Base-by-base conservation (phyloP, 2,113 vertebrate species). In the Larimichthys crocea region DNA sequence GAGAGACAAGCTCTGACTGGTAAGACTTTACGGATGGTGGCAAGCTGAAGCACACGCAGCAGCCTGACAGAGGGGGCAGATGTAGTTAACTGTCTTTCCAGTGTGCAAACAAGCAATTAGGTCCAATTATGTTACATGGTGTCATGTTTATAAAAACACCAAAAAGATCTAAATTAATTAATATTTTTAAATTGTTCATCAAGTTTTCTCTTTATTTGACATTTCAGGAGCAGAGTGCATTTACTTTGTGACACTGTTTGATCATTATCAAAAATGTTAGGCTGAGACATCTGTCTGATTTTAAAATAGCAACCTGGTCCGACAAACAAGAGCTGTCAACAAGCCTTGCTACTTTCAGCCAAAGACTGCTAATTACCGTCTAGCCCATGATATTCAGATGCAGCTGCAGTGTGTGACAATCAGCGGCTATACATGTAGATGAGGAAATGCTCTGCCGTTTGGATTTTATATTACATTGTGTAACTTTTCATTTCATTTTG, bases 21-120 rank as follows among this genome's bases (percentile, higher is more conserved):
- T 74, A 29, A 74, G 59, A 86, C 24, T 84, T 85, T 66, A 76
- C 74, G 69, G 64, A 74, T 85, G 67, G 24, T 70, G 62, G 42
- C 31, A 68, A 59, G 42, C 48, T 53, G 77, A 78, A n/a, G n/a
- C n/a, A n/a, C n/a, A 71, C 2, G 24, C 76, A 31, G 63, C 17
- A 40, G 46, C 19, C 75, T 82, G 76, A 80, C 71, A 83, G 86
- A 60, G 80, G 74, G 55, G 66, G 73, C 19, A 50, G 50, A 80
- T 55, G 71, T 22, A 72, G 64, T 71, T 49, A 73, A 75, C 57
- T 17, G 68, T 20, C 12, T 81, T 76, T 66, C 22, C 26, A 66
- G 24, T 63, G 75, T 80, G 74, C 69, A 88, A 87, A 91, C 85
- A 87, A 82, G 63, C 71, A 80, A 87, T 87, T 79, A 62, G 61